Conservation (phyloP, 2,888 invertebrate species). For the Eupithecia subumbrata region DNA sequence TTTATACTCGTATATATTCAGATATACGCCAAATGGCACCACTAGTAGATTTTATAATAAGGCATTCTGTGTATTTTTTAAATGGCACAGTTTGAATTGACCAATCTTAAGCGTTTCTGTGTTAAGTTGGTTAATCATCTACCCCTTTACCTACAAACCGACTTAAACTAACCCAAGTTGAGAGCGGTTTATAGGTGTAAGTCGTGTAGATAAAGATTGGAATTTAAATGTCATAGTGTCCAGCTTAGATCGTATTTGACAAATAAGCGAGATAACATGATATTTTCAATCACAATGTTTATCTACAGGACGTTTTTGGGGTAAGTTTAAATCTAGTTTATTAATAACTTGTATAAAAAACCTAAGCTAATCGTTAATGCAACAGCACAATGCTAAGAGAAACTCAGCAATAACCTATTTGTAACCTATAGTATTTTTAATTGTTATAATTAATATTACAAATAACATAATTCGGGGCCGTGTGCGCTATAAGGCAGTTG, state of each 20-base stretch:
- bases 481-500: slow-evolving; percentile 4
- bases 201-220: not conserved
- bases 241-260: too few species aligned
- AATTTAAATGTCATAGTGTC: not conserved
- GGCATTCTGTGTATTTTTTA: slow-evolving; percentile 16
- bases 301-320: not conserved
- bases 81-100: slow-evolving; percentile 19
- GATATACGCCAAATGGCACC: too few species aligned
- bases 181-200: not conserved
- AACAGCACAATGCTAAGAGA: not conserved
- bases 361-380: slow-evolving; percentile 5
- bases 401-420: not conserved
- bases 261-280: not conserved
- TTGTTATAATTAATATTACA: not conserved
- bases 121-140: slow-evolving; percentile 5
- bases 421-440: not conserved
- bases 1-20: too few species aligned
- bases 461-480: not conserved
- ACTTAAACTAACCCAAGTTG: not conserved
- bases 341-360: slow-evolving; percentile 14
- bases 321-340: not conserved
- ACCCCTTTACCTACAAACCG: not conserved
- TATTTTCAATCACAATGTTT: not conserved
- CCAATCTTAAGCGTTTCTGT: slow-evolving; percentile 4
- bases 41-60: slow-evolving; percentile 4